phyloP scores from a whole-genome alignment of 2,113 vertebrate genomes.

The Lepidothrix coronata region DNA sequence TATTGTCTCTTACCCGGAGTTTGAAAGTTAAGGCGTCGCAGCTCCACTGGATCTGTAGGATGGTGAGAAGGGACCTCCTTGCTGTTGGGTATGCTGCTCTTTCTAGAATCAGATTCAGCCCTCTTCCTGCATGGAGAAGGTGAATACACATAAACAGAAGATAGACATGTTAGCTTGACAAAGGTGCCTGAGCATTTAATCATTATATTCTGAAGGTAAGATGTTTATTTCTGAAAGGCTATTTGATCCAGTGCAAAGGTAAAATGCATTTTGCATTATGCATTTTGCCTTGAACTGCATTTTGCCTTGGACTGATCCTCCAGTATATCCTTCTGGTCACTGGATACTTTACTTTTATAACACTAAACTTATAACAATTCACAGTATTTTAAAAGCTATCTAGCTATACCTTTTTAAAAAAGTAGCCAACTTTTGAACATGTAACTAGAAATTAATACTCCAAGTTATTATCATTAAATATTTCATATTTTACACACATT shows the following conservation, averaged over 20 bases:
- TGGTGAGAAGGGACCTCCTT: conserved; percentile 95
- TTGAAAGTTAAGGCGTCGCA: conserved; percentile 97
- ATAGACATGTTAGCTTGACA: neutral
- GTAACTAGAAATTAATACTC: neutral
- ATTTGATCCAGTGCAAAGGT: neutral
- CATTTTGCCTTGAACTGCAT: neutral
- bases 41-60: conserved; percentile 95
- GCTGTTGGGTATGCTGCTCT: conserved; percentile 94
- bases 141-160: neutral
- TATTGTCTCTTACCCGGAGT: conserved; percentile 87
- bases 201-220: neutral
- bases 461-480: neutral
- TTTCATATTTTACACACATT: neutral
- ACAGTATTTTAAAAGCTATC: neutral
- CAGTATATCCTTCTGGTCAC: neutral
- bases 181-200: neutral
- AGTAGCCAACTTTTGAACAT: neutral
- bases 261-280: too few relatives aligned
- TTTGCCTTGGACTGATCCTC: neutral
- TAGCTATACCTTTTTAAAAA: neutral
- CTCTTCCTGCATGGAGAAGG: conserved; percentile 83
- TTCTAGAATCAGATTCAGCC: conserved; percentile 94
- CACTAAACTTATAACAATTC: neutral
- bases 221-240: neutral
- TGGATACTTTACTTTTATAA: neutral